Evolutionary conservation across 2,797 vertebrate species (phyloP).

Genomic region (Synanceia verrucosa): DNA sequence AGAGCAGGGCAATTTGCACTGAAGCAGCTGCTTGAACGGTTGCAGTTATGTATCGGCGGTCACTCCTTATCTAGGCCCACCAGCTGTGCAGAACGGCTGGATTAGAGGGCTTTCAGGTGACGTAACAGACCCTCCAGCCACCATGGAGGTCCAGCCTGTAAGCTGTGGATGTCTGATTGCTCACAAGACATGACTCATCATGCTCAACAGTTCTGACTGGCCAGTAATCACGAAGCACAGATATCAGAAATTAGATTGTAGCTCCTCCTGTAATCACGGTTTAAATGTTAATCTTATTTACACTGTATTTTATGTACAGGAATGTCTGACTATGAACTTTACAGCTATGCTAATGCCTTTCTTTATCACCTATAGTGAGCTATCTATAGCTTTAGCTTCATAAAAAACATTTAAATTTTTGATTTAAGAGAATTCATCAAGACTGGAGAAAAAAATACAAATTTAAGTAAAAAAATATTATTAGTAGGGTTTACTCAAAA

Average conservation of each 20-base stretch:
- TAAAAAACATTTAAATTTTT: neutral
- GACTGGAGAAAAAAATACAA: neutral
- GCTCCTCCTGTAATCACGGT: neutral
- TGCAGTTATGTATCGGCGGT: conserved; percentile 4
- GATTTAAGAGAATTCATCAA: neutral
- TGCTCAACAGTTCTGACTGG: neutral
- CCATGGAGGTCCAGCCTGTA: neutral
- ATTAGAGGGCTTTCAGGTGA: conserved; percentile 54
- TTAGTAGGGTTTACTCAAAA: too few relatives aligned
- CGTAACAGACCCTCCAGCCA: conserved; percentile 28
- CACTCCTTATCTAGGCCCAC: conserved; percentile 43
- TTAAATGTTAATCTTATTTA: neutral
- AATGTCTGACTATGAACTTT: neutral
- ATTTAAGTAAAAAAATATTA: too few relatives aligned
- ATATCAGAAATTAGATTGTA: neutral
- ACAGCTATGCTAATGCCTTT: neutral
- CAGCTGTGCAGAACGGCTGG: conserved; percentile 40
- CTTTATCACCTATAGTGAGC: neutral
- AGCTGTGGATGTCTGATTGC: conserved; percentile 4
- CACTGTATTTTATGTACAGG: neutral
- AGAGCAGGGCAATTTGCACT: neutral
- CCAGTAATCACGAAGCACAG: neutral
- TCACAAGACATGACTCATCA: conserved; percentile 16
- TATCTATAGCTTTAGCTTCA: neutral
- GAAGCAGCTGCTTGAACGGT: conserved; percentile 11